phyloP scores from a whole-genome alignment of 2,113 vertebrate genomes.

The Pomatorhinus ruficollis region DNA sequence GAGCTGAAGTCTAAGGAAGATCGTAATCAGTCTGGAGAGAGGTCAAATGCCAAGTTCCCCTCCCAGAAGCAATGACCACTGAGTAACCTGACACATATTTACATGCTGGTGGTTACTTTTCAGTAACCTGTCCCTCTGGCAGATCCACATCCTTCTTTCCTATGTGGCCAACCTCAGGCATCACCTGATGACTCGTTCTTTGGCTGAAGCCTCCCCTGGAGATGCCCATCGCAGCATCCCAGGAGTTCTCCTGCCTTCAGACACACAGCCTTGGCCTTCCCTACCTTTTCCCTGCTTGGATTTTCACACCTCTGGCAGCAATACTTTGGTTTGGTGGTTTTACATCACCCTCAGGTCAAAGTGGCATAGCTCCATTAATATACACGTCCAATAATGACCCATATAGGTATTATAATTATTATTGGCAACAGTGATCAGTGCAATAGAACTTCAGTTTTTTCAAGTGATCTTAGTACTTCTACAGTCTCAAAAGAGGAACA shows the following conservation, averaged over 20 bases:
- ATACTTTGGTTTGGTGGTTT: background rate
- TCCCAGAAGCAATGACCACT: background rate
- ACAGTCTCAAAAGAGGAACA: background rate
- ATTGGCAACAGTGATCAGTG: background rate
- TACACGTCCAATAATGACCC: background rate
- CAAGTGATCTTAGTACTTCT: background rate
- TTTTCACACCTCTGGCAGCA: background rate
- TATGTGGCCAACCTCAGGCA: background rate
- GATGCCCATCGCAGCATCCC: accelerated
- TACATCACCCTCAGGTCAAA: background rate
- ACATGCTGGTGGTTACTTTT: background rate
- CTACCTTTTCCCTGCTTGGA: background rate
- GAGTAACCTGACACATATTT: background rate
- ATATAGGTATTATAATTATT: background rate
- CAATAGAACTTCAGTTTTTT: background rate
- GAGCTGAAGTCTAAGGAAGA: background rate
- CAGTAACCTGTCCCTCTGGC: background rate
- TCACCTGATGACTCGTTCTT: background rate
- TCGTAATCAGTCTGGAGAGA: background rate
- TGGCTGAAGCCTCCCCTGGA: background rate
- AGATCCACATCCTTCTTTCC: background rate
- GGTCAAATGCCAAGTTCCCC: background rate
- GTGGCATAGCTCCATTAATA: background rate
- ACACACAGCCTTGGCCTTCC: background rate
- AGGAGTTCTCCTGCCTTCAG: background rate